Evolutionary conservation across 2,888 invertebrate species (phyloP).

Genomic region (Pantelozetes paolii): DNA sequence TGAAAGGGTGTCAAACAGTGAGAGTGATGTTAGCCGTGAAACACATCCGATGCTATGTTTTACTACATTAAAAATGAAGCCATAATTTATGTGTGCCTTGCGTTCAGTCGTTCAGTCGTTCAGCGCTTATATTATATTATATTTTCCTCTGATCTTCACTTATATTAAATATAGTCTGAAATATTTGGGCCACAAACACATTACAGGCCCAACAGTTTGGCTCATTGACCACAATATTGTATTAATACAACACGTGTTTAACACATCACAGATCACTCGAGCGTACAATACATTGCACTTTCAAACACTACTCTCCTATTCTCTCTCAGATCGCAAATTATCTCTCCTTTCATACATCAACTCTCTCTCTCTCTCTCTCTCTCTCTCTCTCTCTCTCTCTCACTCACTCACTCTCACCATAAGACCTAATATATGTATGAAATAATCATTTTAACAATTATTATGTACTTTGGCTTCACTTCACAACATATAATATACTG

Average conservation of each 20-base stretch:
- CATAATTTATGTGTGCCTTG: neutral
- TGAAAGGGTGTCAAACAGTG: slow-evolving; percentile 19
- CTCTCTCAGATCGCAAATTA: neutral
- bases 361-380: neutral
- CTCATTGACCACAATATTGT: slow-evolving; percentile 41
- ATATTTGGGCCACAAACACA: neutral
- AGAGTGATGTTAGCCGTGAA: slow-evolving; percentile 4
- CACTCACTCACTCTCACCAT: no score
- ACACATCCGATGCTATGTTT: neutral
- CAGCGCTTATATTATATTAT: slow-evolving; percentile 13
- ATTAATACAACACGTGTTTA: slow-evolving; percentile 41
- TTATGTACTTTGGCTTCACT: no score
- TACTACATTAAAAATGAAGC: neutral
- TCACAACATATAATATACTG: no score
- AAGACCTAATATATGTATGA: no score
- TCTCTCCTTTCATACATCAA: no score
- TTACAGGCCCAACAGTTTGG: neutral
- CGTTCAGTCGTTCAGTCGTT: neutral
- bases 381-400: neutral
- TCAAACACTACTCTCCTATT: no score
- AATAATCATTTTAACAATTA: no score
- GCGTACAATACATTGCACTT: neutral
- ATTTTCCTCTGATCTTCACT: slow-evolving; percentile 6
- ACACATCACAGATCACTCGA: slow-evolving; percentile 24
- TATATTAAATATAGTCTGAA: no score